A percentile compares a stretch with the other conserved stretches of the same genome.
Evolutionary conservation across 23 tunicate genomes (phyloP).

Genomic region (Styela plicata): DNA sequence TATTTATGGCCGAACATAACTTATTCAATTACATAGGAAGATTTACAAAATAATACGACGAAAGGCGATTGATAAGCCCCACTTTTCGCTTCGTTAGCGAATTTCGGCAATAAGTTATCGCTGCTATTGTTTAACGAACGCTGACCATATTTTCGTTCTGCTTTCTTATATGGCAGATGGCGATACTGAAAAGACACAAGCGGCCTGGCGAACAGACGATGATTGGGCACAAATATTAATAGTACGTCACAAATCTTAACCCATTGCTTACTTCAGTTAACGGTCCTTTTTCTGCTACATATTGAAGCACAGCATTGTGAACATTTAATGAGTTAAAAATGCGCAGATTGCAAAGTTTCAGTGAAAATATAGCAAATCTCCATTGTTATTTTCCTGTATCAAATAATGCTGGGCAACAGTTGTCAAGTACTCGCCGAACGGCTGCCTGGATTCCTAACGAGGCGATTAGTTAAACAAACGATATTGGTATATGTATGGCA

Average conservation of each 20-base stretch:
- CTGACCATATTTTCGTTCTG: neutral
- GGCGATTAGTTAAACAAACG: too few relatives aligned
- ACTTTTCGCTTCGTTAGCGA: neutral
- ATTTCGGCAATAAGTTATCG: neutral
- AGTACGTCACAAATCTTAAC: neutral
- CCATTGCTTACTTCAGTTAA: neutral
- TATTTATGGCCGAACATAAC: too few relatives aligned
- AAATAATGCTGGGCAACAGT: constrained; percentile 20
- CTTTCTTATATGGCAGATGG: neutral
- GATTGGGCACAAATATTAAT: neutral
- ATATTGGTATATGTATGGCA: neutral
- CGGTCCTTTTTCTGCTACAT: too few relatives aligned
- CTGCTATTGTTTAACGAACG: neutral
- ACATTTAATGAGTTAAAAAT: too few relatives aligned
- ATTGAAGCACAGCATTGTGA: too few relatives aligned
- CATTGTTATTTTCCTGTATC: neutral
- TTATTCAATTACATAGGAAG: too few relatives aligned
- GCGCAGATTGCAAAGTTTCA: neutral
- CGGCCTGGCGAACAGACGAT: neutral
- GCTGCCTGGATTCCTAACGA: constrained; percentile 8
- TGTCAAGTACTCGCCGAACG: constrained; percentile 18
- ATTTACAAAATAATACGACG: too few relatives aligned
- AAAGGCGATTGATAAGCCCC: neutral
- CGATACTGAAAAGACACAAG: neutral
- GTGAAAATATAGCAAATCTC: neutral